Percentiles rank a stretch among this genome's conserved stretches.
Conservation (phyloP, 2,797 vertebrate genomes). For the Falco naumanni region DNA sequence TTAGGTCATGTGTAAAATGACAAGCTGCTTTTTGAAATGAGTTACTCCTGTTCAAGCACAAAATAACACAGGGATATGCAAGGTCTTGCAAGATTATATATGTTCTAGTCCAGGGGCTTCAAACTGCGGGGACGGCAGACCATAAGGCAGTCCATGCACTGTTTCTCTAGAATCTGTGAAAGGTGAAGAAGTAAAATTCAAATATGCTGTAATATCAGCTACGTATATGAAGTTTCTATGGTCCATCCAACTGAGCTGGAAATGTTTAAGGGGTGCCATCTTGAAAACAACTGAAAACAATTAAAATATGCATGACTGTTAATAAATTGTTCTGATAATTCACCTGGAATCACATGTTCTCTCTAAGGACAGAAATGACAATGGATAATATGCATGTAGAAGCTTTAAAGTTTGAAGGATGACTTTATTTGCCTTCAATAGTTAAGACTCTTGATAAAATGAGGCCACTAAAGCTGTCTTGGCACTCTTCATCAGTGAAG, state of each 20-base stretch:
- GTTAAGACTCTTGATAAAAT: background rate
- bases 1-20: background rate
- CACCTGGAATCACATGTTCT: background rate
- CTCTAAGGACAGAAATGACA: background rate
- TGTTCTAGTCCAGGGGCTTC: background rate
- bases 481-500: background rate
- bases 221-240: rapidly evolving
- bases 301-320: background rate
- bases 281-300: background rate
- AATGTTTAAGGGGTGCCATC: background rate
- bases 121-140: background rate
- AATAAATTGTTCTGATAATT: background rate
- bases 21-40: background rate
- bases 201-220: background rate
- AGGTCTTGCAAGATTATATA: background rate
- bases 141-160: too few relatives aligned
- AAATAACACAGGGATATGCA: background rate
- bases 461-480: background rate
- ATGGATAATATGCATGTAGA: background rate
- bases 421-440: background rate
- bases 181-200: background rate
- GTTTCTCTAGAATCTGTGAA: too few relatives aligned
- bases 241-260: background rate
- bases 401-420: background rate
- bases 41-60: background rate